Conservation (phyloP, 1,140 invertebrate species). For the Platorchestia sp. region DNA sequence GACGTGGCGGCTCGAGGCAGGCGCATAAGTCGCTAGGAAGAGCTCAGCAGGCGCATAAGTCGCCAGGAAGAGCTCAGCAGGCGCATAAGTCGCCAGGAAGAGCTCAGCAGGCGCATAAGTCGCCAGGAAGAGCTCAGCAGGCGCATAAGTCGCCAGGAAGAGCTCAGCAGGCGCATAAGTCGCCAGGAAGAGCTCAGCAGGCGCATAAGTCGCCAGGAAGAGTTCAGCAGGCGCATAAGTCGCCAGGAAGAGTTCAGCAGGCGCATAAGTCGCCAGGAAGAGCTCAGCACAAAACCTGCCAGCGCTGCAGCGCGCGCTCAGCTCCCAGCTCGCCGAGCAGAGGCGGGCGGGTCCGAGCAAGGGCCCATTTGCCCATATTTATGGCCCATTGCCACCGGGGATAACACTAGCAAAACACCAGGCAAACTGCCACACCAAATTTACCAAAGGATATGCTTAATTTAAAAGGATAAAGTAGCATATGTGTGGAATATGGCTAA, state of each 20-base stretch:
- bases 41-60: too few relatives aligned
- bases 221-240: not conserved
- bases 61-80: too few relatives aligned
- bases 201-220: too few relatives aligned
- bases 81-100: too few relatives aligned
- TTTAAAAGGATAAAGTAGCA: constrained; percentile 48
- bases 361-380: constrained; percentile 27
- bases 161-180: too few relatives aligned
- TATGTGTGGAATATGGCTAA: constrained; percentile 20
- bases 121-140: too few relatives aligned
- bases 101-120: too few relatives aligned
- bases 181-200: too few relatives aligned
- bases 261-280: not conserved
- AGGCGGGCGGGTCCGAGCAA: not conserved
- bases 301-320: not conserved
- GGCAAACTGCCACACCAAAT: constrained; percentile 47
- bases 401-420: constrained; percentile 46
- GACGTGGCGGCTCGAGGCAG: too few relatives aligned
- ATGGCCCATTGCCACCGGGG: constrained; percentile 29
- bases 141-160: too few relatives aligned
- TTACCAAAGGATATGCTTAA: constrained; percentile 53
- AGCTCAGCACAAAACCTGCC: not conserved
- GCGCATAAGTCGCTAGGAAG: too few relatives aligned
- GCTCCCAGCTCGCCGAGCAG: not conserved
- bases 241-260: not conserved